These are phyloP conservation scores for Potamilus streckersoni DNA, from an alignment of 1,140 invertebrate genomes.

Conservation along the genomic window DNA sequence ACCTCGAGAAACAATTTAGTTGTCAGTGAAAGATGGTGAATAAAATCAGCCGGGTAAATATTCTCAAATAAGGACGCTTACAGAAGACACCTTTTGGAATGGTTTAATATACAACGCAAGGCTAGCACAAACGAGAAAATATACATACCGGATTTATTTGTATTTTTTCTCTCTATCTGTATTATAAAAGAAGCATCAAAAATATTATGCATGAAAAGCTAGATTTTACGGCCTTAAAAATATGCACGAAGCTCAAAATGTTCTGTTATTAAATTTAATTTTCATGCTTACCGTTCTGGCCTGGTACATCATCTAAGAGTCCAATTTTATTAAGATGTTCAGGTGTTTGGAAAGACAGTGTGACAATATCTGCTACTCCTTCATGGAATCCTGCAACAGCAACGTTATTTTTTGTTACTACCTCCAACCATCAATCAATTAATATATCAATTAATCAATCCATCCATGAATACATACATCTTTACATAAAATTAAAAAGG, in stretches of 20 bases:
- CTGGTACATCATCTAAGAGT: conserved; percentile 77
- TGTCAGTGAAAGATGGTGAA: too few relatives aligned
- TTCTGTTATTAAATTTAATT: not conserved
- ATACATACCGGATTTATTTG: not conserved
- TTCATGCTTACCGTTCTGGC: conserved; percentile 61
- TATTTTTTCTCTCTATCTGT: too few relatives aligned
- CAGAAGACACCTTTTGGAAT: too few relatives aligned
- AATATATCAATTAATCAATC: too few relatives aligned
- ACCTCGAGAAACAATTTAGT: too few relatives aligned
- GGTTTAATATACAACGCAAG: too few relatives aligned
- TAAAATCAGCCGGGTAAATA: too few relatives aligned
- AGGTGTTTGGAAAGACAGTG: conserved; percentile 85
- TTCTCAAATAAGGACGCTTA: too few relatives aligned
- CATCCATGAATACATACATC: too few relatives aligned
- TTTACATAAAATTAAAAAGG: too few relatives aligned
- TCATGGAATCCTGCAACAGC: conserved; percentile 81
- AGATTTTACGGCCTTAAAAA: not conserved
- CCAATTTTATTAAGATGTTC: conserved; percentile 85
- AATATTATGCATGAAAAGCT: not conserved
- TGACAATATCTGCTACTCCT: conserved; percentile 91
- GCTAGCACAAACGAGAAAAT: not conserved
- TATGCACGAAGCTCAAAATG: not conserved
- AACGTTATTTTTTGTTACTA: too few relatives aligned
- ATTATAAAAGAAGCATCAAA: not conserved
- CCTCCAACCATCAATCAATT: too few relatives aligned